Evolutionary conservation across 1,140 invertebrate genomes (phyloP), one percentile per base, ranked within the genome.

Genomic region (Lepidurus packardi): DNA sequence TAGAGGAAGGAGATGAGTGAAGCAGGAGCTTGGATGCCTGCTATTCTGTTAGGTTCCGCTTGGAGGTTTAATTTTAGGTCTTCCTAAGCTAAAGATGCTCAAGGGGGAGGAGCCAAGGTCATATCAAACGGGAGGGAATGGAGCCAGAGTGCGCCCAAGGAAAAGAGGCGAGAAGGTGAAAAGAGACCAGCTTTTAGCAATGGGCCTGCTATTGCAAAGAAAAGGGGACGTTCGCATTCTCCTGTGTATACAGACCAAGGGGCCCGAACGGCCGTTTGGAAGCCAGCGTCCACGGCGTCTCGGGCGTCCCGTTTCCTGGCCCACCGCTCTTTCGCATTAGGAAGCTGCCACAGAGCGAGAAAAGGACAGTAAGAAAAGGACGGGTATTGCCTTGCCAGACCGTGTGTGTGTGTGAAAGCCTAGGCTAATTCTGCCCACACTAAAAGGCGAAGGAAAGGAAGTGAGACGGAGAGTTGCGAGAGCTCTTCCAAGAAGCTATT

Each of bases 271-370:
- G 53, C 53, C 53, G 53, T 65, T 65, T 65, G 53, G 4, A 13
- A 21, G 53, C 16, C 16, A 65, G 16, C 53, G 53, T 9, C 53
- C 53, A 65, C 13, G 53, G 53, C 53, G 53, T 65, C 53, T 65
- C 53, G 13, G 53, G 53, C 53, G 53, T 65, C 53, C 9, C 13
- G 16, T 65, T 65, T 21, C 5, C 45, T 21, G 21, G 53, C 53
- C 45, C 53, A 65, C 53, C 53, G 53, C 8, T 21, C 21, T 65
- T 65, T 21, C 53, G 53, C 53, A 65, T 65, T 65, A 65, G 53
- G 53, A 65, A 65, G 53, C 53, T 65, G 53, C 53, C 53, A 65
- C 53, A 65, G 53, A 65, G 53, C 53, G 53, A 65, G 53, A 65
- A 65, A 65, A n/a, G 53, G 53, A 65, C 53, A 65, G 53, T 65